Conservation (phyloP, 2,797 vertebrate species). For the Varecia variegata region DNA sequence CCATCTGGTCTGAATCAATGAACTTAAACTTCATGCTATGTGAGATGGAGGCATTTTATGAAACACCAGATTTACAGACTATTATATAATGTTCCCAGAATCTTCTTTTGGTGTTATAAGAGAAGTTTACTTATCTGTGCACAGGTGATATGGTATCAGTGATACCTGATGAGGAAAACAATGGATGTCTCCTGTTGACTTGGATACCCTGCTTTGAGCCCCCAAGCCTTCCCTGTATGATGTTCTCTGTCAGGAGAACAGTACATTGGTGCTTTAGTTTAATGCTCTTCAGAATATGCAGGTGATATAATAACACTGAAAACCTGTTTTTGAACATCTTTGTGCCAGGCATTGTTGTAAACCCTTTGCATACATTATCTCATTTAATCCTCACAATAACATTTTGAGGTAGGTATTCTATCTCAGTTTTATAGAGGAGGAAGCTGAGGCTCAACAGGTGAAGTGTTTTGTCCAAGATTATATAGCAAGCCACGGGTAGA, state of each 20-base stretch:
- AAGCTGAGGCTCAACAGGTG: slow-evolving; percentile 2
- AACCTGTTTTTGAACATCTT: background rate
- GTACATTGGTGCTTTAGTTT: background rate
- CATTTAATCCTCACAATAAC: slow-evolving; percentile 23
- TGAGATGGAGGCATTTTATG: slow-evolving; percentile 60
- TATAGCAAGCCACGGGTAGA: background rate
- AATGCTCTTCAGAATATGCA: background rate
- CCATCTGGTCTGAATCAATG: slow-evolving; percentile 67
- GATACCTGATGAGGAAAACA: background rate
- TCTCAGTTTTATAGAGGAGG: background rate
- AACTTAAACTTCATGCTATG: slow-evolving; percentile 56
- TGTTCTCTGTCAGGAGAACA: background rate
- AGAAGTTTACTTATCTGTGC: slow-evolving; percentile 18
- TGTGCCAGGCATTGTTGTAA: background rate
- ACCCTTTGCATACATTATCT: background rate
- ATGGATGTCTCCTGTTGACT: background rate
- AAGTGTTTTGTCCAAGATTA: background rate
- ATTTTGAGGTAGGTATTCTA: slow-evolving; percentile 20
- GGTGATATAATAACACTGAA: slow-evolving; percentile 14
- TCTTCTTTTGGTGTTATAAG: slow-evolving; percentile 11
- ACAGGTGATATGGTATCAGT: background rate
- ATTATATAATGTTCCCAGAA: slow-evolving; percentile 45
- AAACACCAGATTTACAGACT: slow-evolving; percentile 53
- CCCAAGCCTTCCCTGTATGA: background rate
- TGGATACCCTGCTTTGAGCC: background rate